A percentile compares a stretch with the other conserved stretches of the same genome.
These are phyloP conservation scores for Anguilla megastoma DNA, from an alignment of 2,797 vertebrate species.

Conservation along the genomic window DNA sequence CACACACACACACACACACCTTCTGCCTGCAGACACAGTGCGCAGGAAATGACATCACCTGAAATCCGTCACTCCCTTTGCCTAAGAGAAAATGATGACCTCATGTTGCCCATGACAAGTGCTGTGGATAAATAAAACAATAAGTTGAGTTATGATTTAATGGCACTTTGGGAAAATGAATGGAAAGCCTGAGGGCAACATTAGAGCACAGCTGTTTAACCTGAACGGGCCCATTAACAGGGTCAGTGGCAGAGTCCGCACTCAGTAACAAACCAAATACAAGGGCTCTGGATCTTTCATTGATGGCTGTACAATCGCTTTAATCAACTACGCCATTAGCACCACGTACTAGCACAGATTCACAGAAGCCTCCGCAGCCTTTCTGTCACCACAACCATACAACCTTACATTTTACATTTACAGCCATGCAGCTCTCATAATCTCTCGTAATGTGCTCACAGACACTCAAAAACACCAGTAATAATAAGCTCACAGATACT, in stretches of 20 bases:
- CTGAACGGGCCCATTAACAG: neutral
- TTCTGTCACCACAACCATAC: neutral
- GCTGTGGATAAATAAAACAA: slow-evolving; percentile 30
- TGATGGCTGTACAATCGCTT: neutral
- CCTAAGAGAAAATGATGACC: slow-evolving; percentile 30
- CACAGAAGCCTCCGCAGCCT: neutral
- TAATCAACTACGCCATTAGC: neutral
- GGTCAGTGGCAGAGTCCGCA: neutral
- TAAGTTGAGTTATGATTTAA: slow-evolving; percentile 31
- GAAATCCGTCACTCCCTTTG: slow-evolving; percentile 29
- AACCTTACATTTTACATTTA: neutral
- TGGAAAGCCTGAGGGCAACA: slow-evolving; percentile 15
- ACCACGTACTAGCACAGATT: neutral
- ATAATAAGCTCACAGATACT: too few species aligned
- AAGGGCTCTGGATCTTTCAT: neutral
- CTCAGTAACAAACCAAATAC: neutral
- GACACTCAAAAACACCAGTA: neutral
- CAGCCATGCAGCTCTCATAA: neutral
- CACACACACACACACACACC: neutral
- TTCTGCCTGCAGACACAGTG: neutral
- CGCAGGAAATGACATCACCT: slow-evolving; percentile 25
- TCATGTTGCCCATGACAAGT: slow-evolving; percentile 24
- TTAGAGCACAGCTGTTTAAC: slow-evolving; percentile 7
- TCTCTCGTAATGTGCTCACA: neutral
- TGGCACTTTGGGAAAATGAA: slow-evolving; percentile 6